phyloP scores from a whole-genome alignment of 1,140 invertebrate genomes.

The Hycleus phaleratus region DNA sequence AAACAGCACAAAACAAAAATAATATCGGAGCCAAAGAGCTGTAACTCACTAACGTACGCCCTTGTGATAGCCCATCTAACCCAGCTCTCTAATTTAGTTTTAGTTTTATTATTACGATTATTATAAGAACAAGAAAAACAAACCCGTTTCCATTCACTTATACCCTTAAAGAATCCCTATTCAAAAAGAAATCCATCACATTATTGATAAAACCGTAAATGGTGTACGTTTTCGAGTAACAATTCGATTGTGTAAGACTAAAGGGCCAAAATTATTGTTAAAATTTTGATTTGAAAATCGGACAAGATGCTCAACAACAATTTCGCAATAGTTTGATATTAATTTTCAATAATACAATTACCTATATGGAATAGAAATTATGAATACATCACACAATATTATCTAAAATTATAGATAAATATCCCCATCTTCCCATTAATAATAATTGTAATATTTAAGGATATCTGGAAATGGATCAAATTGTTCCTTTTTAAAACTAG shows the following conservation, averaged over 20 bases:
- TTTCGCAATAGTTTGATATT: neutral
- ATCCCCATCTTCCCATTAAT: too few species aligned
- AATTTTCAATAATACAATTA: too few species aligned
- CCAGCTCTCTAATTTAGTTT: constrained; percentile 36
- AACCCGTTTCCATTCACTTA: constrained; percentile 32
- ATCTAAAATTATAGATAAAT: too few species aligned
- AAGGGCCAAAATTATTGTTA: constrained; percentile 3
- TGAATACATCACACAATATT: too few species aligned
- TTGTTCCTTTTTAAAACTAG: too few species aligned
- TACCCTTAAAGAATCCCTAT: constrained; percentile 7
- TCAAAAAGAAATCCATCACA: neutral
- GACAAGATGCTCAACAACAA: neutral
- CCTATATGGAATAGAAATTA: too few species aligned
- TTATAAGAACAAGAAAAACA: neutral
- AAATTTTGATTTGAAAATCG: neutral
- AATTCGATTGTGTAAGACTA: constrained; percentile 1
- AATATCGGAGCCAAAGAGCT: constrained; percentile 39
- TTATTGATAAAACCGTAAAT: neutral
- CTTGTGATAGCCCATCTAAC: constrained; percentile 39
- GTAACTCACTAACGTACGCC: constrained; percentile 39
- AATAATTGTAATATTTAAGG: too few species aligned
- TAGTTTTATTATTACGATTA: constrained; percentile 5
- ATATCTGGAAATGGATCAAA: too few species aligned
- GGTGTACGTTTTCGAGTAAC: neutral
- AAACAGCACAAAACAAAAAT: constrained; percentile 28